These are phyloP conservation scores for Lepidurus couesii DNA, from an alignment of 1,140 invertebrate genomes.

Conservation along the genomic window DNA sequence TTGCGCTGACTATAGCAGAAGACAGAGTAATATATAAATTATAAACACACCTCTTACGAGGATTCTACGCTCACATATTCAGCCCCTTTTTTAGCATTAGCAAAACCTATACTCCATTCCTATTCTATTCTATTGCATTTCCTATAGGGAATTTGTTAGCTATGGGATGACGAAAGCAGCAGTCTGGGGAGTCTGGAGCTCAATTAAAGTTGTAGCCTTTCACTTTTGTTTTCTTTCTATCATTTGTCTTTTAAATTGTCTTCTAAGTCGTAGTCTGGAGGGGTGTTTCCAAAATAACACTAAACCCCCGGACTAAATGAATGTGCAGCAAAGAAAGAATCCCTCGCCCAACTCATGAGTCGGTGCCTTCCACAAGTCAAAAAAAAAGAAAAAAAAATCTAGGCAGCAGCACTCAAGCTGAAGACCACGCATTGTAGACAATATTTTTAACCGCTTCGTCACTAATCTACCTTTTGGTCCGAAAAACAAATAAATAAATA, in stretches of 20 bases:
- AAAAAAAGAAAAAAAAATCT: too few relatives aligned
- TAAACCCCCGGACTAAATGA: neutral
- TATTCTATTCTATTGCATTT: too few relatives aligned
- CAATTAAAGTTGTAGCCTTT: slow-evolving; percentile 1
- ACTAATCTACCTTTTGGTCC: neutral
- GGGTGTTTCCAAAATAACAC: slow-evolving; percentile 22
- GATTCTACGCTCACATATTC: too few relatives aligned
- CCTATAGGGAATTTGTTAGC: too few relatives aligned
- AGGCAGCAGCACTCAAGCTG: neutral
- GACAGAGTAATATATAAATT: too few relatives aligned
- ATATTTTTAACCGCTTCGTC: slow-evolving; percentile 16
- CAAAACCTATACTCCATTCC: neutral
- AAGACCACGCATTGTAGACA: neutral
- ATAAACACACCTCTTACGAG: too few relatives aligned
- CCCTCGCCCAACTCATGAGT: too few relatives aligned
- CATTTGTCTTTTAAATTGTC: neutral
- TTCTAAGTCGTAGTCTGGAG: neutral
- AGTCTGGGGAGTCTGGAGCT: slow-evolving; percentile 10
- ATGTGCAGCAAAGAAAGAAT: neutral
- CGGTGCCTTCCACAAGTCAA: too few relatives aligned
- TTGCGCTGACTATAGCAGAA: neutral
- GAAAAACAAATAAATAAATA: slow-evolving; percentile 1
- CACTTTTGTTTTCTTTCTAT: neutral
- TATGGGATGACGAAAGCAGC: neutral
- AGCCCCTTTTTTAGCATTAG: neutral